These are phyloP conservation scores for Lithobates pipiens DNA, from an alignment of 2,797 vertebrate species.

Conservation along the genomic window DNA sequence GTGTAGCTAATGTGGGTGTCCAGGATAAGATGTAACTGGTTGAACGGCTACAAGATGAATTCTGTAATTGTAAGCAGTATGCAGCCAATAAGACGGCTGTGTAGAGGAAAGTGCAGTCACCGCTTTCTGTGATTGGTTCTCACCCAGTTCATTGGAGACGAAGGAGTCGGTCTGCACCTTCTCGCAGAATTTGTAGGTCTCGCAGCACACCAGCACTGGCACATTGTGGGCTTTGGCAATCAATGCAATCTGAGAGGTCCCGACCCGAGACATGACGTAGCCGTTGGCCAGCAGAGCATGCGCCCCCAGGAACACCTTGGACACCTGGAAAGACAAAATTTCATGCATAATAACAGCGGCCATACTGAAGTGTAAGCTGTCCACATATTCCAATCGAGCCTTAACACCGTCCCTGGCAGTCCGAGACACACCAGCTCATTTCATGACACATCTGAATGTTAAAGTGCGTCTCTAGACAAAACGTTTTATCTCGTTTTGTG, in stretches of 20 bases:
- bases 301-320: slow-evolving; percentile 95
- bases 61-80: no score
- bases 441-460: no score
- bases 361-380: no score
- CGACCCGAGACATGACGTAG: slow-evolving; percentile 96
- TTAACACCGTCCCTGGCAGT: no score
- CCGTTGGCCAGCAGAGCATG: slow-evolving; percentile 95
- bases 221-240: slow-evolving; percentile 95
- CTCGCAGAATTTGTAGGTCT: slow-evolving; percentile 99
- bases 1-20: no score
- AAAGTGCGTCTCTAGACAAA: no score
- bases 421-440: no score
- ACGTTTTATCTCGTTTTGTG: no score
- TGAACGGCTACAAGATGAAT: no score
- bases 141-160: slow-evolving; percentile 97
- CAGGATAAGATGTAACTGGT: no score
- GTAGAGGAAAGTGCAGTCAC: not conserved
- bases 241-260: slow-evolving; percentile 93
- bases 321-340: slow-evolving; percentile 78
- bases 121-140: slow-evolving; percentile 2
- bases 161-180: slow-evolving; percentile 97
- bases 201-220: slow-evolving; percentile 96
- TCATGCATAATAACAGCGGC: not conserved
- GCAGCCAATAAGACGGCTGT: no score
- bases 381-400: no score